Evolutionary conservation across 2,888 invertebrate species (phyloP).

Genomic region (Parnassius apollo): DNA sequence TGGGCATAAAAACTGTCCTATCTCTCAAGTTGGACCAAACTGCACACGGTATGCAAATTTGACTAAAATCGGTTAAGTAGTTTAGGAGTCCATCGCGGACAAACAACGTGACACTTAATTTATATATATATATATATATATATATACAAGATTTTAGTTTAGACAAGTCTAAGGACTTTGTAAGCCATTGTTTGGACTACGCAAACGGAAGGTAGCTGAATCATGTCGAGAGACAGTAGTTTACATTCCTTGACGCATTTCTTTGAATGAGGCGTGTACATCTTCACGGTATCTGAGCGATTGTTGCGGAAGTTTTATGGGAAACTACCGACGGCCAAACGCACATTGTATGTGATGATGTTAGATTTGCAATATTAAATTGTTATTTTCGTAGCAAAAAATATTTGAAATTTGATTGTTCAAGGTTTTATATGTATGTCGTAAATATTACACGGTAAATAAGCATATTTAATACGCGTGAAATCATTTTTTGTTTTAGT

Average conservation of each 20-base stretch:
- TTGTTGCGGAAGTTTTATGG: slow-evolving; percentile 28
- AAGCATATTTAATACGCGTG: too few species aligned
- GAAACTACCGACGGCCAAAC: slow-evolving; percentile 8
- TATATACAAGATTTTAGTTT: background rate
- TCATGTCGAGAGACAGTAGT: slow-evolving; percentile 13
- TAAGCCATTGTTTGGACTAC: slow-evolving; percentile 14
- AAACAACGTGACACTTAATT: too few species aligned
- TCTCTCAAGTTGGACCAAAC: too few species aligned
- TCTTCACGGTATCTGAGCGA: slow-evolving; percentile 24
- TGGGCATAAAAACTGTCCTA: too few species aligned
- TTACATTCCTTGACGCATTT: slow-evolving; percentile 20
- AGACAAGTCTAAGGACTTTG: slow-evolving; percentile 4
- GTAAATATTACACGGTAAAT: too few species aligned
- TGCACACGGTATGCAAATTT: too few species aligned
- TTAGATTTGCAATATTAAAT: slow-evolving; percentile 14
- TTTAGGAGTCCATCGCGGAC: too few species aligned
- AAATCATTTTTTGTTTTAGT: too few species aligned
- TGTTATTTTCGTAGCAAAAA: slow-evolving; percentile 5
- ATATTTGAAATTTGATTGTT: too few species aligned
- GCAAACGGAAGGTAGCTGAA: slow-evolving; percentile 18
- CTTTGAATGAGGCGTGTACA: slow-evolving; percentile 24
- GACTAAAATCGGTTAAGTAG: too few species aligned
- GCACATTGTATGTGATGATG: slow-evolving; percentile 20
- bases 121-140: too few species aligned
- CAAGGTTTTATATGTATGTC: too few species aligned